Evolutionary conservation across 1,140 invertebrate species (phyloP).

Genomic region (Calephelis virginiensis): DNA sequence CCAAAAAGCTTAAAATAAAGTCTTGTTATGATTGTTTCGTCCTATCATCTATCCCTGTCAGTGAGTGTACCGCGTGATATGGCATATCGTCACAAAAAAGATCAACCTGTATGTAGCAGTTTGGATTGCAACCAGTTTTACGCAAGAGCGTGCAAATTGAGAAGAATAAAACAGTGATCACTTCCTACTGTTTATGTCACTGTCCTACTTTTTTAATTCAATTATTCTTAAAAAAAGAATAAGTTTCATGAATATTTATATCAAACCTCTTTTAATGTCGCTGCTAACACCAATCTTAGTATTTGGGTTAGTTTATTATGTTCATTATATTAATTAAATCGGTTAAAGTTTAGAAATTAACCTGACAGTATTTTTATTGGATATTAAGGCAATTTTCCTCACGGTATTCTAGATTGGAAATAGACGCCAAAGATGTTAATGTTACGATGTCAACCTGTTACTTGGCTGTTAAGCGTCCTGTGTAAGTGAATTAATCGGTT

Average conservation of each 20-base stretch:
- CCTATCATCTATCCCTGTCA: no score
- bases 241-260: slow-evolving; percentile 12
- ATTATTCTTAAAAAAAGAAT: slow-evolving; percentile 16
- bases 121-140: slow-evolving; percentile 49
- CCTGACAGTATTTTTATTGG: no score
- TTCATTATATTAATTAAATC: background rate
- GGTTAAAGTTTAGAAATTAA: background rate
- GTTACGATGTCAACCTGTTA: no score
- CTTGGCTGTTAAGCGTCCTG: no score
- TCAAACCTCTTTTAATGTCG: background rate
- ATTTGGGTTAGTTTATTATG: background rate
- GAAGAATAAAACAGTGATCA: slow-evolving; percentile 40
- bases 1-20: no score
- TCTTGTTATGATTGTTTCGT: no score
- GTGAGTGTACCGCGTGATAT: background rate
- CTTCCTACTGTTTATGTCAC: slow-evolving; percentile 39
- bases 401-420: no score
- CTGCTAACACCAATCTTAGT: background rate
- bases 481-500: no score
- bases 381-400: no score
- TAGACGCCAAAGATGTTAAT: no score
- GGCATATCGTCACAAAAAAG: background rate
- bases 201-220: slow-evolving; percentile 27
- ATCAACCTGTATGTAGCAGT: slow-evolving; percentile 34
- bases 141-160: slow-evolving; percentile 58